A percentile compares a stretch with the other conserved stretches of the same genome.
Conservation (phyloP, 2,113 vertebrate genomes). For the Sciurus niger region DNA sequence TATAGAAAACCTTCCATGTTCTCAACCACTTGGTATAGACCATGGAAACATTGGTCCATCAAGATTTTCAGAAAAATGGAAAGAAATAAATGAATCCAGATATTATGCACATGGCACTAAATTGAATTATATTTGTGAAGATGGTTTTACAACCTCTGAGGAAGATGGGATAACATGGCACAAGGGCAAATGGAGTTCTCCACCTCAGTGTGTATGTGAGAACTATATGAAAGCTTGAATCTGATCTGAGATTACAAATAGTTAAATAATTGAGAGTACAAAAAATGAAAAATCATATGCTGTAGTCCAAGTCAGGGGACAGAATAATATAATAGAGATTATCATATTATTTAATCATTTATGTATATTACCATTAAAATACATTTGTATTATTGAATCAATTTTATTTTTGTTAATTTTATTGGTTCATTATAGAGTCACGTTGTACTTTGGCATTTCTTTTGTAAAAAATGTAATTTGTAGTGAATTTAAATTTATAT, state of each 20-base stretch:
- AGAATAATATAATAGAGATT: neutral
- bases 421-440: neutral
- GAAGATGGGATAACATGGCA: conserved; percentile 21
- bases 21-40: conserved; percentile 24
- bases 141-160: conserved; percentile 1
- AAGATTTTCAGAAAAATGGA: too few relatives aligned
- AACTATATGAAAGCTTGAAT: neutral
- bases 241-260: neutral
- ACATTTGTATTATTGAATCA: neutral
- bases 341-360: neutral
- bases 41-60: neutral
- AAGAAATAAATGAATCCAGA: rapidly evolving
- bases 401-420: neutral
- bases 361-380: neutral
- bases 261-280: neutral
- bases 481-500: neutral
- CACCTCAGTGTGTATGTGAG: conserved; percentile 76
- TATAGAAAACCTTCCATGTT: conserved; percentile 64
- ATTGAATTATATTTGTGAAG: conserved; percentile 61
- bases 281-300: neutral
- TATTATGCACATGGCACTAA: neutral
- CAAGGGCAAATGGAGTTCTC: conserved; percentile 71
- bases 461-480: neutral
- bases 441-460: neutral
- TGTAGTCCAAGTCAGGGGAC: neutral